Percentiles rank a stretch among this genome's conserved stretches.
Conservation (phyloP, 2,888 invertebrate genomes). For the Cosmia pyralina region DNA sequence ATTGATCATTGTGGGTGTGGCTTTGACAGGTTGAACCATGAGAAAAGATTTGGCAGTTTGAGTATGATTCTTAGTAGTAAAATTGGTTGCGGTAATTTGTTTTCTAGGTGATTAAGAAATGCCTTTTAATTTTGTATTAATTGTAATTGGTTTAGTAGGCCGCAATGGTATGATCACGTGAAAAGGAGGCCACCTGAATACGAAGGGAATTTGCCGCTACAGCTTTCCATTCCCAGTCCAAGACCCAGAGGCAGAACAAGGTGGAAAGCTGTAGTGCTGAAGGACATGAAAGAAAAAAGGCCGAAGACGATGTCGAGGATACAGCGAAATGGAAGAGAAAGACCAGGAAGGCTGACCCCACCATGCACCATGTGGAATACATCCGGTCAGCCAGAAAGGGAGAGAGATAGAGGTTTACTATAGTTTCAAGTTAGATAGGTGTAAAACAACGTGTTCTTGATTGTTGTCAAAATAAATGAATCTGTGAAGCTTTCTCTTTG, state of each 20-base stretch:
- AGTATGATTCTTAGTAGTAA: constrained; percentile 10
- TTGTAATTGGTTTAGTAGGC: constrained; percentile 14
- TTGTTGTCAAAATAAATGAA: background rate
- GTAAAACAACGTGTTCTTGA: background rate
- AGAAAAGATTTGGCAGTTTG: constrained; percentile 5
- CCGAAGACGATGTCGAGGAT: too few species aligned
- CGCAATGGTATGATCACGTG: too few species aligned
- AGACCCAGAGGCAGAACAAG: too few species aligned
- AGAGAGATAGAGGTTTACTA: background rate
- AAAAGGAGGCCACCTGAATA: too few species aligned
- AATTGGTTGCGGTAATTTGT: background rate
- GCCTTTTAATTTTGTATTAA: background rate
- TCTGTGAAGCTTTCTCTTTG: background rate
- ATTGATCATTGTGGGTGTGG: constrained; percentile 52
- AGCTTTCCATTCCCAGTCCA: too few species aligned
- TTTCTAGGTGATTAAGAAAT: constrained; percentile 4
- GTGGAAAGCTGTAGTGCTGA: too few species aligned
- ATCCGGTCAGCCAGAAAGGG: too few species aligned
- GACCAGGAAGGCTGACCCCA: too few species aligned
- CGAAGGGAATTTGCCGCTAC: too few species aligned
- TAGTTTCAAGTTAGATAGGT: background rate
- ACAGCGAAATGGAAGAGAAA: too few species aligned
- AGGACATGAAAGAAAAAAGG: too few species aligned
- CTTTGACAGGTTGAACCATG: constrained; percentile 15
- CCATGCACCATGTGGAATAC: too few species aligned